These are phyloP conservation scores for Patella depressa DNA, from an alignment of 2,888 invertebrate genomes.

Conservation along the genomic window DNA sequence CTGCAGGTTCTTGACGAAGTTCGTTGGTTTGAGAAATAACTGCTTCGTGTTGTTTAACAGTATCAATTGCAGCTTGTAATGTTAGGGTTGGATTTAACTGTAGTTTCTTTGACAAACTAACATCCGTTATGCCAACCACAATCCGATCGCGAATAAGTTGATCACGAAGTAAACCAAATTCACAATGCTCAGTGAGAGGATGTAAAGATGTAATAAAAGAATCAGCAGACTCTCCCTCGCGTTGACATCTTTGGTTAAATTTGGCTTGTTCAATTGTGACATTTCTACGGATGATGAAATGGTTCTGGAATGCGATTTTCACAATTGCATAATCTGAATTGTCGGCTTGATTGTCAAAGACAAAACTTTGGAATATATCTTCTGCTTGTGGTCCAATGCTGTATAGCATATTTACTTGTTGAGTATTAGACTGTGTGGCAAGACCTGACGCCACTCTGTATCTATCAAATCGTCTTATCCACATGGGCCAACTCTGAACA, in stretches of 20 bases:
- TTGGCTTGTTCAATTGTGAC: background rate
- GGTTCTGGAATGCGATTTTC: background rate
- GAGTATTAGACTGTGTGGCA: background rate
- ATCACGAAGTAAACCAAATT: conserved; percentile 1
- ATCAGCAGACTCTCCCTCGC: background rate
- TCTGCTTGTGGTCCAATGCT: background rate
- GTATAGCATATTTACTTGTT: background rate
- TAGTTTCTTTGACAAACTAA: background rate
- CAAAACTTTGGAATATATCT: background rate
- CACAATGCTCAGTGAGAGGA: background rate
- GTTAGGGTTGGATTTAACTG: background rate
- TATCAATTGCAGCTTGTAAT: background rate
- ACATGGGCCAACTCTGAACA: background rate
- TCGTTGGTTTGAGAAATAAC: background rate
- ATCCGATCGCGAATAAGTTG: background rate
- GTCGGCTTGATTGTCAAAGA: background rate
- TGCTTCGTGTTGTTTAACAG: background rate
- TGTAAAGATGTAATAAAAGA: background rate
- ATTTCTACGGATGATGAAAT: background rate
- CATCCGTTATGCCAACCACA: background rate
- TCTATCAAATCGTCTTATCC: background rate
- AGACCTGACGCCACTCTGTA: background rate
- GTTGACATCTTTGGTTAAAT: background rate
- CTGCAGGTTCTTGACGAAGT: background rate
- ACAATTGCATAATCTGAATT: background rate